Evolutionary conservation across 2,113 vertebrate species (phyloP).

Genomic region (Pan paniscus): DNA sequence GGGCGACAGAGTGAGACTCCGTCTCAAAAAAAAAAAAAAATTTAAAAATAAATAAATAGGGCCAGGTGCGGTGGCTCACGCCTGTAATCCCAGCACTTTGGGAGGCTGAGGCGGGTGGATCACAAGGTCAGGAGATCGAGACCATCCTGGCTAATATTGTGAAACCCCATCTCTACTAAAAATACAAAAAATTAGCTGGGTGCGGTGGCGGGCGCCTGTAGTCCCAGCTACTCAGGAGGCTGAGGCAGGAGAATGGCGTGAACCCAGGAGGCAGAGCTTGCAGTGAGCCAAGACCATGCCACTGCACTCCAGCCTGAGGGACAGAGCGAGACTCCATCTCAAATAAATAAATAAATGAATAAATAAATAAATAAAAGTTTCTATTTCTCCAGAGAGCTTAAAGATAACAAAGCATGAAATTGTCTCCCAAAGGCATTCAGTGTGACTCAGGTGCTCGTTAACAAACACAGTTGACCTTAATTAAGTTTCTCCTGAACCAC

Average conservation of each 20-base stretch:
- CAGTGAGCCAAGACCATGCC: neutral
- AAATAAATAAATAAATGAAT: neutral
- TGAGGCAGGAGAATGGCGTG: neutral
- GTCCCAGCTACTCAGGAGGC: neutral
- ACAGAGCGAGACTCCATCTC: neutral
- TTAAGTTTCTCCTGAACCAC: neutral
- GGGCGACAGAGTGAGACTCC: accelerated
- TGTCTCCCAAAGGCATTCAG: neutral
- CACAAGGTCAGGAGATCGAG: neutral
- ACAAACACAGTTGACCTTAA: neutral
- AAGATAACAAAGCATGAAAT: neutral
- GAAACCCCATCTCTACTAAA: neutral
- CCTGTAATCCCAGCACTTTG: neutral
- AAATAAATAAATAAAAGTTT: no score
- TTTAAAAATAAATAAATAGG: no score
- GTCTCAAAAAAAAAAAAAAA: neutral
- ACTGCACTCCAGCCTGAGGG: neutral
- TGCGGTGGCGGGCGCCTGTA: neutral
- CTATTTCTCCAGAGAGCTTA: neutral
- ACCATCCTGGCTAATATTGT: neutral
- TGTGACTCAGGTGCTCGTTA: neutral
- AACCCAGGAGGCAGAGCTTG: neutral
- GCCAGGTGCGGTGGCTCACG: neutral
- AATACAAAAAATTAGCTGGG: neutral
- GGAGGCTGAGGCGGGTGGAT: neutral